These are phyloP conservation scores for Coregonus sp. DNA, from an alignment of 2,797 vertebrate species.

Conservation along the genomic window DNA sequence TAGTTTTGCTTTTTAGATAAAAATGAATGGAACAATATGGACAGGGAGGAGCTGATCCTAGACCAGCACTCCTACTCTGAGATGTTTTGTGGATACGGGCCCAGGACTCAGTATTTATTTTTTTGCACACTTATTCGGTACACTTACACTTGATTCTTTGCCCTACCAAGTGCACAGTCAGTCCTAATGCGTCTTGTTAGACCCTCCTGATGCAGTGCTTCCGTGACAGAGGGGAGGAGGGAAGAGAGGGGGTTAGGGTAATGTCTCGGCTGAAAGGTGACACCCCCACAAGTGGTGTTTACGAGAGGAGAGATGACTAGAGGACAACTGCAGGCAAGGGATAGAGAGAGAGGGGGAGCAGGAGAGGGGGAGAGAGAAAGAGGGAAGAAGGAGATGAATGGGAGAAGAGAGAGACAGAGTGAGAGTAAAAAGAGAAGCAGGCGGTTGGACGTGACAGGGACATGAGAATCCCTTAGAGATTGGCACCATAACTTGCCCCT, in stretches of 20 bases:
- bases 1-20: not conserved
- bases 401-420: not conserved
- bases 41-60: not conserved
- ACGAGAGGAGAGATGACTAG: constrained; percentile 56
- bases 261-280: constrained; percentile 56
- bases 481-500: no score
- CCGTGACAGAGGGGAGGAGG: constrained; percentile 6
- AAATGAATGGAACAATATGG: no score
- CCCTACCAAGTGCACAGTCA: not conserved
- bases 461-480: constrained; percentile 19
- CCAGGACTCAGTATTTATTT: not conserved
- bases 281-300: constrained; percentile 65
- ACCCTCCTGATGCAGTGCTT: not conserved
- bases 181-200: not conserved
- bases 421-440: constrained; percentile 27
- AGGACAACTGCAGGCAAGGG: constrained; percentile 51
- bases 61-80: not conserved
- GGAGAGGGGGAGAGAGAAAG: not conserved
- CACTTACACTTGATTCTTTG: not conserved
- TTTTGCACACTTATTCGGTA: not conserved
- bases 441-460: constrained; percentile 46
- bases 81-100: not conserved
- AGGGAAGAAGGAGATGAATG: constrained; percentile 26
- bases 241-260: constrained; percentile 23
- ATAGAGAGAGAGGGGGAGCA: not conserved